A percentile compares a stretch with the other conserved stretches of the same genome.
Evolutionary conservation across 2,113 vertebrate species (phyloP).

Genomic region (Seriola quinqueradiata): DNA sequence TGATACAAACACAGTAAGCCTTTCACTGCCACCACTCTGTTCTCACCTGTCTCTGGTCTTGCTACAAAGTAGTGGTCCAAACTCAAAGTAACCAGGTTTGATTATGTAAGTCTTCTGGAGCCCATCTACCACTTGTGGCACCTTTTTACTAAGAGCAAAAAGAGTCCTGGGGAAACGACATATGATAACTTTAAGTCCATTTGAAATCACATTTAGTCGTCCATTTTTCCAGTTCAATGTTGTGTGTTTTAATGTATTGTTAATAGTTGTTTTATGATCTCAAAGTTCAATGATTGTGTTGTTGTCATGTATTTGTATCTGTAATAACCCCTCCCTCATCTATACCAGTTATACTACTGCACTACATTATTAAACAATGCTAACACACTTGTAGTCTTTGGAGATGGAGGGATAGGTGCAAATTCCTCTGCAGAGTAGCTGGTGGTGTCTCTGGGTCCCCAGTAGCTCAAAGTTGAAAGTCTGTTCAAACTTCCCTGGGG

Average conservation of each 20-base stretch:
- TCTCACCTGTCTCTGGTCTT: constrained; percentile 91
- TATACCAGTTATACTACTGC: neutral
- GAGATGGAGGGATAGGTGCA: constrained; percentile 90
- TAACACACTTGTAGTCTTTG: constrained; percentile 87
- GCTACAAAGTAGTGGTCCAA: constrained; percentile 92
- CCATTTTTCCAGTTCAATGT: neutral
- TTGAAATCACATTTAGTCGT: neutral
- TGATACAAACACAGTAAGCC: neutral
- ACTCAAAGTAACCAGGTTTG: constrained; percentile 85
- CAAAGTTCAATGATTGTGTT: neutral
- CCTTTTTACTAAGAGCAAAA: constrained; percentile 84
- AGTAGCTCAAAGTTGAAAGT: constrained; percentile 89
- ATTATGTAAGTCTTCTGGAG: constrained; percentile 88
- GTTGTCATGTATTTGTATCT: neutral
- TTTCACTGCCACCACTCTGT: neutral
- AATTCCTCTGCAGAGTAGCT: constrained; percentile 86
- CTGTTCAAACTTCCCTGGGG: constrained; percentile 86
- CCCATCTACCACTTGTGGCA: constrained; percentile 71
- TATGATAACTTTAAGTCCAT: neutral
- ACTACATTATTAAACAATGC: neutral
- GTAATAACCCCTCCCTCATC: neutral
- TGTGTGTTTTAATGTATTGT: neutral
- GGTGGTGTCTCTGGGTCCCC: constrained; percentile 85
- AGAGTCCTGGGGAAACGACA: constrained; percentile 77
- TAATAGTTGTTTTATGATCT: too few species aligned